Conservation (phyloP, 1,140 invertebrate genomes). For the Neuroterus valhalla region DNA sequence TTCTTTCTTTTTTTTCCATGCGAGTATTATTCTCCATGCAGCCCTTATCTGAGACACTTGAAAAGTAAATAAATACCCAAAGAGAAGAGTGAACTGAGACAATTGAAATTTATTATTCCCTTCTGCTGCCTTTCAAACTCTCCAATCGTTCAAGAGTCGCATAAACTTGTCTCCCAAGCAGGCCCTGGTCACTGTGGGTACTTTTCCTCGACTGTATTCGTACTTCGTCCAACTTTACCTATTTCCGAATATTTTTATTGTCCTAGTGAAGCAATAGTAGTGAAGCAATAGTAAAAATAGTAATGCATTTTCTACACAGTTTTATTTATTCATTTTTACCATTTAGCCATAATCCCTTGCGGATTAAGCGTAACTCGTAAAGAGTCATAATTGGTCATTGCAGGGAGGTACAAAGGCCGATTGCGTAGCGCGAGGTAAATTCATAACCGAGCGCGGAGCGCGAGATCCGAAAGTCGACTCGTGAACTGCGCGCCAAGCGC, state of each 20-base stretch:
- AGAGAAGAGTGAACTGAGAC: constrained; percentile 4
- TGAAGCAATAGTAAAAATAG: no score
- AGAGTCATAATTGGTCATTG: no score
- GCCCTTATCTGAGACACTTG: constrained; percentile 1
- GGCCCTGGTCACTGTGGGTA: constrained; percentile 29
- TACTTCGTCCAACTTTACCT: constrained; percentile 33
- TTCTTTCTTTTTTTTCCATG: background rate
- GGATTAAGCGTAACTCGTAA: no score
- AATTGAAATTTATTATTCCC: constrained; percentile 43
- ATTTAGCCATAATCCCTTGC: no score
- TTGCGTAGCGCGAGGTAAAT: no score
- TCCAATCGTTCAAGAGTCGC: constrained; percentile 33
- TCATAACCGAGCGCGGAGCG: no score
- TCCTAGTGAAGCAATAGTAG: background rate
- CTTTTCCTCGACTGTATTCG: constrained; percentile 1
- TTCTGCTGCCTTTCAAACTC: constrained; percentile 33
- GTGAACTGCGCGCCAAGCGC: no score
- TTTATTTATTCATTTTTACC: no score
- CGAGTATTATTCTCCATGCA: background rate
- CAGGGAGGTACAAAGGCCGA: no score
- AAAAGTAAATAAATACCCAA: background rate
- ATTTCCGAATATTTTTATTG: constrained; percentile 28
- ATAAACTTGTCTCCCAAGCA: constrained; percentile 5
- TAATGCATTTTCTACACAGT: no score
- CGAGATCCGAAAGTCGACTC: no score